A percentile compares a stretch with the other conserved stretches of the same genome.
phyloP scores from a whole-genome alignment of 2,113 vertebrate species.

The Leptosomus discolor region DNA sequence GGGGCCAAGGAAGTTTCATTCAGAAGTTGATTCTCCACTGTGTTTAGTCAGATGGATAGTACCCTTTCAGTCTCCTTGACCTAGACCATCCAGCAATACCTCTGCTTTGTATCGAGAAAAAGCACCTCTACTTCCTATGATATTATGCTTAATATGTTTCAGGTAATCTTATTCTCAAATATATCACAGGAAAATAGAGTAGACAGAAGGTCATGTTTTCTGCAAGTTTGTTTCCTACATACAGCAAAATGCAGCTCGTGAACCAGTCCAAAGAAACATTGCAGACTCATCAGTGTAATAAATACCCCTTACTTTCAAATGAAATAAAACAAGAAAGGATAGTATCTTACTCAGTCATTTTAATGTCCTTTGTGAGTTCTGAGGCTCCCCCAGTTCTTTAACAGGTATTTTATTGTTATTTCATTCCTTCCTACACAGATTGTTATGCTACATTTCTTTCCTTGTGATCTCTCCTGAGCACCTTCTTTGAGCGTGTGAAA shows the following conservation, averaged over 20 bases:
- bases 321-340: background rate
- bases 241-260: background rate
- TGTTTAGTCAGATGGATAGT: background rate
- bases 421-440: background rate
- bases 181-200: background rate
- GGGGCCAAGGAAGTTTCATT: background rate
- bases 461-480: background rate
- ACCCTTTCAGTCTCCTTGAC: background rate
- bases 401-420: background rate
- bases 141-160: background rate
- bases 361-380: background rate
- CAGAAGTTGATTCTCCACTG: background rate
- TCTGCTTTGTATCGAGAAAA: background rate
- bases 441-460: conserved; percentile 1
- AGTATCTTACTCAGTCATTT: background rate
- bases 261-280: background rate
- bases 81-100: background rate
- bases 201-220: background rate
- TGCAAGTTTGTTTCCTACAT: background rate
- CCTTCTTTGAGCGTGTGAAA: background rate
- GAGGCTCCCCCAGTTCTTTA: background rate
- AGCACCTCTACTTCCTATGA: background rate
- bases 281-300: background rate
- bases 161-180: background rate
- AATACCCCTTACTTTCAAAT: background rate